phyloP scores from a whole-genome alignment of 2,113 vertebrate genomes.

The Brachirus orientalis region DNA sequence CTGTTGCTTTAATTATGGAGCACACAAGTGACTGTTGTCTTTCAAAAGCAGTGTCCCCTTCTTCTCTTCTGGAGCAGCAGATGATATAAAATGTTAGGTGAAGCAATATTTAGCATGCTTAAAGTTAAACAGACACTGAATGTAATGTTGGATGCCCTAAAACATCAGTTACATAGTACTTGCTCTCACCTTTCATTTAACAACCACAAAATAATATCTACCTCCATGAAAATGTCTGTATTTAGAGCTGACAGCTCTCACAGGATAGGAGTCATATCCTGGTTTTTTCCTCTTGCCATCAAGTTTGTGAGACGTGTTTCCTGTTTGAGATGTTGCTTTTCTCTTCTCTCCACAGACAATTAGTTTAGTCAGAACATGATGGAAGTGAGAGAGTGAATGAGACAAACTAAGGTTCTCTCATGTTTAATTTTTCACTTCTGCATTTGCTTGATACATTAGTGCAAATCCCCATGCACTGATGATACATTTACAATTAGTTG shows the following conservation, averaged over 20 bases:
- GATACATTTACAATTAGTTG: slow-evolving; percentile 35
- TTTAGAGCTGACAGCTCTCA: slow-evolving; percentile 11
- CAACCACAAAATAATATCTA: slow-evolving; percentile 2
- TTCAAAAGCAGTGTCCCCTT: slow-evolving; percentile 19
- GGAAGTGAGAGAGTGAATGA: slow-evolving; percentile 22
- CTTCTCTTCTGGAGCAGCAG: background rate
- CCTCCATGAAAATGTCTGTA: slow-evolving; percentile 6
- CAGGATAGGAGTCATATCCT: slow-evolving; percentile 71
- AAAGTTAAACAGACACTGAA: slow-evolving; percentile 6
- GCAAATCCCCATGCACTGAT: slow-evolving; percentile 14
- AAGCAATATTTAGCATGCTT: background rate
- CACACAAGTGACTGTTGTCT: slow-evolving; percentile 41
- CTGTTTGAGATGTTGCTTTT: slow-evolving; percentile 50
- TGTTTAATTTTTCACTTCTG: slow-evolving; percentile 45
- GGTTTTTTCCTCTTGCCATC: slow-evolving; percentile 24
- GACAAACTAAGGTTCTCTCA: slow-evolving; percentile 22
- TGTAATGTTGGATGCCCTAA: background rate
- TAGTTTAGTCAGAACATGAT: slow-evolving; percentile 29
- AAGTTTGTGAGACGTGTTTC: slow-evolving; percentile 39
- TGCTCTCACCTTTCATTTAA: slow-evolving; percentile 3
- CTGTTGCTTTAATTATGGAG: slow-evolving; percentile 12
- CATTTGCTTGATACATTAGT: slow-evolving; percentile 12
- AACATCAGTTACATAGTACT: background rate
- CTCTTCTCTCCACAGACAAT: slow-evolving; percentile 21
- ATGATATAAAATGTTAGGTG: slow-evolving; percentile 6